A percentile compares a stretch with the other conserved stretches of the same genome.
Conservation (phyloP, 2,888 invertebrate species). For the Synergus japonicus region DNA sequence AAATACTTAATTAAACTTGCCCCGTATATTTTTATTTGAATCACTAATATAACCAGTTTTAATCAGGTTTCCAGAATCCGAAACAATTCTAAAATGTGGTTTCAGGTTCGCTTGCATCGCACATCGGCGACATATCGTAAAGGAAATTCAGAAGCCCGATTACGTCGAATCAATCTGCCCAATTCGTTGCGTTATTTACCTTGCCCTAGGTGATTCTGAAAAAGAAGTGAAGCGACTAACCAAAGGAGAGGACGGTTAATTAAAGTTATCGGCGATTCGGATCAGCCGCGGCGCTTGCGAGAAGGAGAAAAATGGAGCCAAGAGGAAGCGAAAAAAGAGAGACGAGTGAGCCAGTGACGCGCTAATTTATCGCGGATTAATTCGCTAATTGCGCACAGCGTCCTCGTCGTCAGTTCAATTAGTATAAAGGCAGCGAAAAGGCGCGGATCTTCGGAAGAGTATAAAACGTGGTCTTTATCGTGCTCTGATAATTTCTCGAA, state of each 20-base stretch:
- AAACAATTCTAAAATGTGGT: neutral
- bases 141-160: constrained; percentile 19
- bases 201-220: constrained; percentile 23
- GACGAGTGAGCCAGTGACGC: constrained; percentile 49
- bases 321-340: constrained; percentile 50
- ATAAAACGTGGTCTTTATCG: constrained; percentile 43
- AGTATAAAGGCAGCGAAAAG: constrained; percentile 55
- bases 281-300: constrained; percentile 35
- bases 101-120: neutral
- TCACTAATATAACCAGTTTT: neutral
- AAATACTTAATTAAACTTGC: neutral
- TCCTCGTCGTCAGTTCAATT: constrained; percentile 56
- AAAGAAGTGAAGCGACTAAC: constrained; percentile 32
- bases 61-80: neutral
- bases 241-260: constrained; percentile 58
- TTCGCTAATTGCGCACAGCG: constrained; percentile 58
- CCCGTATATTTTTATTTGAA: neutral
- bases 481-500: constrained; percentile 46
- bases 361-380: constrained; percentile 61
- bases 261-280: constrained; percentile 61
- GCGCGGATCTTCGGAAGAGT: constrained; percentile 50
- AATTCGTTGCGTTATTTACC: constrained; percentile 37
- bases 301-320: constrained; percentile 57
- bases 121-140: constrained; percentile 12
- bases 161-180: constrained; percentile 29